Evolutionary conservation across 2,797 vertebrate genomes (phyloP).

Genomic region (Crenuchus spilurus): DNA sequence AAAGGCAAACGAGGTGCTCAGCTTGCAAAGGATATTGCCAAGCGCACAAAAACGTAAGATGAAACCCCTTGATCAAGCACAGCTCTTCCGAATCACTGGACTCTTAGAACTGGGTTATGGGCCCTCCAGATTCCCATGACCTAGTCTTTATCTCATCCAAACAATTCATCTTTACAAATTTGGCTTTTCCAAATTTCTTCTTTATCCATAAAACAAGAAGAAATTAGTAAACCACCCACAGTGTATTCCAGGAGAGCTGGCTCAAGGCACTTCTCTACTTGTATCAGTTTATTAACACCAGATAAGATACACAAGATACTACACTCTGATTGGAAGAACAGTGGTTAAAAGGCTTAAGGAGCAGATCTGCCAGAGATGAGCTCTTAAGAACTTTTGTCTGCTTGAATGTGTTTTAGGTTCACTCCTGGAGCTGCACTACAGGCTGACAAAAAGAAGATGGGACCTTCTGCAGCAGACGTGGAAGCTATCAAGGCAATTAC

Average conservation of each 20-base stretch:
- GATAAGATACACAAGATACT: conserved; percentile 95
- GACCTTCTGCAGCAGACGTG: conserved; percentile 89
- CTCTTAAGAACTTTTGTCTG: conserved; percentile 29
- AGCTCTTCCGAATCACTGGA: conserved; percentile 87
- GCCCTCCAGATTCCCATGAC: background rate
- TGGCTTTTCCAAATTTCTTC: no score
- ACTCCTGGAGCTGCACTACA: conserved; percentile 88
- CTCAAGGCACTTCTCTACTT: conserved; percentile 69
- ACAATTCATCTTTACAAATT: background rate
- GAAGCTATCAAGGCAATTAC: conserved; percentile 92
- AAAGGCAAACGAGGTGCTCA: conserved; percentile 99
- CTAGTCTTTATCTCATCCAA: background rate
- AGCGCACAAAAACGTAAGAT: conserved; percentile 98
- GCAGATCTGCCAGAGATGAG: conserved; percentile 41
- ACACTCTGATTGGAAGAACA: conserved; percentile 81
- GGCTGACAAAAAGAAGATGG: conserved; percentile 88
- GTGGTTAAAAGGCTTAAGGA: conserved; percentile 81
- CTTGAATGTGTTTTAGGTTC: conserved; percentile 71
- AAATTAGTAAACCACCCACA: conserved; percentile 17
- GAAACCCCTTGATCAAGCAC: conserved; percentile 75
- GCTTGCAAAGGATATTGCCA: conserved; percentile 99
- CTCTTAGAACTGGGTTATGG: conserved; percentile 47
- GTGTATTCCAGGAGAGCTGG: conserved; percentile 87
- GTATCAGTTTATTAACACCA: conserved; percentile 94
- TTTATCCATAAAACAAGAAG: background rate